These are phyloP conservation scores for Nyctibius grandis DNA, from an alignment of 2,797 vertebrate species.

Conservation along the genomic window DNA sequence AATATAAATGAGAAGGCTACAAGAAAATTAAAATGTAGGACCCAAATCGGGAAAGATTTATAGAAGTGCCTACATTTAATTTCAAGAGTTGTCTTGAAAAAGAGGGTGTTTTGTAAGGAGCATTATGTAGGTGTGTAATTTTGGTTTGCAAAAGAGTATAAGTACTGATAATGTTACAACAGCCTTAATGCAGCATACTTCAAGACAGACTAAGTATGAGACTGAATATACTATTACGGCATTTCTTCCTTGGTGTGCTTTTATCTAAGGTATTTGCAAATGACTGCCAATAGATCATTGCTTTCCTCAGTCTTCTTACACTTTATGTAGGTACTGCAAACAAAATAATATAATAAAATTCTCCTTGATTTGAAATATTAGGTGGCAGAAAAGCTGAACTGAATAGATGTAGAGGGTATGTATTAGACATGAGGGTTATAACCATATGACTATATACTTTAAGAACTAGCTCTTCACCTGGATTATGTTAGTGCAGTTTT, in stretches of 20 bases:
- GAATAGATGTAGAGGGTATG: neutral
- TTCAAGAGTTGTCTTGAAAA: neutral
- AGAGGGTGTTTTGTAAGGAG: neutral
- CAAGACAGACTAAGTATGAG: neutral
- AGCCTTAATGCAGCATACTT: neutral
- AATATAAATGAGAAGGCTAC: neutral
- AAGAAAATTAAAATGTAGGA: neutral
- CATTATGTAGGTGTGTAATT: neutral
- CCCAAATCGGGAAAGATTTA: neutral
- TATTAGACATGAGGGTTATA: neutral
- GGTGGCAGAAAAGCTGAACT: neutral
- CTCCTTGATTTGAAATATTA: constrained; percentile 1
- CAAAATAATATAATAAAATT: neutral
- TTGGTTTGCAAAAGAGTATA: neutral
- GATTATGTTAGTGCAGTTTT: neutral
- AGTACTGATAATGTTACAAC: neutral
- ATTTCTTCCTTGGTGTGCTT: neutral
- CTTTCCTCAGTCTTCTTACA: neutral
- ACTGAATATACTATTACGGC: neutral
- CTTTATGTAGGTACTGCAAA: neutral
- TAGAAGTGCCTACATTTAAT: neutral
- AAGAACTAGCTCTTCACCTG: neutral
- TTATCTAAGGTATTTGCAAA: neutral
- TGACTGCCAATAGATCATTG: neutral
- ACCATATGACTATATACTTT: neutral